phyloP scores from a whole-genome alignment of 2,888 invertebrate genomes.

The Steinernema scapterisci region DNA sequence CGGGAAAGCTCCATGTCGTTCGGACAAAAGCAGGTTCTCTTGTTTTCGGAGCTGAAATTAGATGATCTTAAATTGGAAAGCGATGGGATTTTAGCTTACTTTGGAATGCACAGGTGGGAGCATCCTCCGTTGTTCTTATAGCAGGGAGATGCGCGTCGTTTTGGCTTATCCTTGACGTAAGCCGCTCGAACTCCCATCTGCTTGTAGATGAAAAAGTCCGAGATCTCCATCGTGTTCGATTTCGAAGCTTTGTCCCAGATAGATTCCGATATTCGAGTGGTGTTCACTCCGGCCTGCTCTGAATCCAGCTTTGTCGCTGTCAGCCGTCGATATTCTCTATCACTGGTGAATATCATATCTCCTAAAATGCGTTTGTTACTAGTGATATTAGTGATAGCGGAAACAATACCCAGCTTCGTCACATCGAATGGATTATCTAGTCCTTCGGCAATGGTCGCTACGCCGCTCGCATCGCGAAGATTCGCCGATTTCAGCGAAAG shows the following conservation, averaged over 20 bases:
- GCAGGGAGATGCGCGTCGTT: neutral
- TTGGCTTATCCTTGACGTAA: neutral
- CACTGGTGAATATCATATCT: constrained; percentile 5
- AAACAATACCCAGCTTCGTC: constrained; percentile 36
- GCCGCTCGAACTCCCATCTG: constrained; percentile 41
- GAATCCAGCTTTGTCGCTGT: neutral
- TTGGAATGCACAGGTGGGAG: constrained; percentile 41
- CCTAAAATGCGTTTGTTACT: neutral
- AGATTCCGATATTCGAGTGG: neutral
- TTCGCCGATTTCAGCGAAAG: constrained; percentile 36
- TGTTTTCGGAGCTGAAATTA: constrained; percentile 31
- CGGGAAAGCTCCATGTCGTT: constrained; percentile 37
- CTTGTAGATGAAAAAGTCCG: constrained; percentile 41
- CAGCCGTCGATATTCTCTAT: neutral
- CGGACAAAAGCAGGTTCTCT: constrained; percentile 38
- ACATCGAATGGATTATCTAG: constrained; percentile 40
- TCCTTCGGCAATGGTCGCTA: constrained; percentile 31
- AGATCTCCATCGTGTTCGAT: constrained; percentile 31
- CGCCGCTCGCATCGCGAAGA: constrained; percentile 31
- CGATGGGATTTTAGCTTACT: constrained; percentile 39
- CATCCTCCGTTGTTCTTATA: constrained; percentile 39
- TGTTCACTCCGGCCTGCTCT: neutral
- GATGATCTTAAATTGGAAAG: too few species aligned
- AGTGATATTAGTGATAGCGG: neutral
- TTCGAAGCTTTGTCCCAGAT: neutral